phyloP scores from a whole-genome alignment of 2,888 invertebrate genomes.

The Odontothrips loti region DNA sequence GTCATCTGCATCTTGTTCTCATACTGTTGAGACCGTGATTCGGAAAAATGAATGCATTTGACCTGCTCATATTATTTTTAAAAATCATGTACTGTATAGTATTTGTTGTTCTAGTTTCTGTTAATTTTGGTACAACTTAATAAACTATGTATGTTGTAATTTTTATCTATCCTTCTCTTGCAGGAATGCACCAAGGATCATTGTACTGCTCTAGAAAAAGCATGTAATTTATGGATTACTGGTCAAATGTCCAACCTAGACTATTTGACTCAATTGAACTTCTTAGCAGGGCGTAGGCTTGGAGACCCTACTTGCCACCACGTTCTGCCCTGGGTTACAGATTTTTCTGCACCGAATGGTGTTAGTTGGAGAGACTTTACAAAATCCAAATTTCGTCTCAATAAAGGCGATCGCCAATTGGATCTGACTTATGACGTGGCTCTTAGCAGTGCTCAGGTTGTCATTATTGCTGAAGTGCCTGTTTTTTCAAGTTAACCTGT shows the following conservation, averaged over 20 bases:
- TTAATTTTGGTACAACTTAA: neutral
- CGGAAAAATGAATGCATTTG: neutral
- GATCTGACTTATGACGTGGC: constrained; percentile 77
- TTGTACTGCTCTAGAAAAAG: neutral
- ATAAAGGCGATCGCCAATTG: constrained; percentile 92
- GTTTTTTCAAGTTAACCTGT: neutral
- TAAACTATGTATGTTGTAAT: neutral
- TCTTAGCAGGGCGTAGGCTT: constrained; percentile 63
- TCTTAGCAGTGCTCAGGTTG: constrained; percentile 37
- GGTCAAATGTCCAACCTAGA: constrained; percentile 87
- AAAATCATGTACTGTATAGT: no score
- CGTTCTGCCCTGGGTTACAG: constrained; percentile 96
- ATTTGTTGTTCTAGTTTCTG: no score
- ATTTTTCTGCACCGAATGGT: constrained; percentile 78
- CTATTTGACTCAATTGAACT: constrained; percentile 85
- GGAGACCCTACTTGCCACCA: constrained; percentile 89
- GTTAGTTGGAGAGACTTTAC: constrained; percentile 86
- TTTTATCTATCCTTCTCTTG: neutral
- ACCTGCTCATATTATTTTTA: no score
- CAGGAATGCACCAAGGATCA: neutral
- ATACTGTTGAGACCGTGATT: neutral
- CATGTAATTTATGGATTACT: constrained; percentile 76
- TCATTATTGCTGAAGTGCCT: constrained; percentile 14
- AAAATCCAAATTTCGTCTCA: constrained; percentile 91
- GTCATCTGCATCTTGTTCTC: neutral